Conservation (phyloP, 1,140 invertebrate species). For the Eulimnadia texana region DNA sequence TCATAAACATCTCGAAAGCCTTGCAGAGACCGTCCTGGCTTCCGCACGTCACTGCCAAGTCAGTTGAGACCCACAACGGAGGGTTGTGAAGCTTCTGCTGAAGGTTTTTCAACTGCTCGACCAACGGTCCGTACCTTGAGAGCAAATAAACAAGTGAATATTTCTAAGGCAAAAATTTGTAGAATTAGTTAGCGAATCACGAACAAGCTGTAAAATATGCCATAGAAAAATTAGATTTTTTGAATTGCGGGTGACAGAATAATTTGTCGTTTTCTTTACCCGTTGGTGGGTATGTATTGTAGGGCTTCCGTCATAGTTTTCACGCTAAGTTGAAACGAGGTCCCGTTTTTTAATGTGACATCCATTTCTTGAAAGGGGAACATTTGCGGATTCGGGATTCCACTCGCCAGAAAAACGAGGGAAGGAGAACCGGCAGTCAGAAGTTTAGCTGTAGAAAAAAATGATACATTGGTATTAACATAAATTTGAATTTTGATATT, state of each 20-base stretch:
- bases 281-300: conserved; percentile 57
- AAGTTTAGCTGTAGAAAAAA: conserved; percentile 49
- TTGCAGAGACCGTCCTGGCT: conserved; percentile 62
- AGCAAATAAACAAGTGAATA: neutral
- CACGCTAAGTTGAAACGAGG: conserved; percentile 37
- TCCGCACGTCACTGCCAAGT: conserved; percentile 51
- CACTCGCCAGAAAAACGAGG: conserved; percentile 55
- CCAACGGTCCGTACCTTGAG: conserved; percentile 39
- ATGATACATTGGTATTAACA: too few relatives aligned
- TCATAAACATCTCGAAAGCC: conserved; percentile 46
- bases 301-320: conserved; percentile 42
- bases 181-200: neutral
- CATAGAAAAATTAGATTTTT: neutral
- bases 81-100: conserved; percentile 48
- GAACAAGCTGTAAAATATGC: neutral
- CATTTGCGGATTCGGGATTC: conserved; percentile 56
- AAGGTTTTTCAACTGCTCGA: conserved; percentile 45
- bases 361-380: conserved; percentile 54
- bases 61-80: conserved; percentile 41
- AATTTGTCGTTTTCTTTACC: too few relatives aligned
- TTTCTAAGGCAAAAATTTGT: conserved; percentile 6
- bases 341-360: conserved; percentile 44
- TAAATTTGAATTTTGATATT: too few relatives aligned
- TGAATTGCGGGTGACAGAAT: neutral
- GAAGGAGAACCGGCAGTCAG: conserved; percentile 45